Evolutionary conservation across 2,113 vertebrate species (phyloP).

Genomic region (Myanophis thanlyinensis): DNA sequence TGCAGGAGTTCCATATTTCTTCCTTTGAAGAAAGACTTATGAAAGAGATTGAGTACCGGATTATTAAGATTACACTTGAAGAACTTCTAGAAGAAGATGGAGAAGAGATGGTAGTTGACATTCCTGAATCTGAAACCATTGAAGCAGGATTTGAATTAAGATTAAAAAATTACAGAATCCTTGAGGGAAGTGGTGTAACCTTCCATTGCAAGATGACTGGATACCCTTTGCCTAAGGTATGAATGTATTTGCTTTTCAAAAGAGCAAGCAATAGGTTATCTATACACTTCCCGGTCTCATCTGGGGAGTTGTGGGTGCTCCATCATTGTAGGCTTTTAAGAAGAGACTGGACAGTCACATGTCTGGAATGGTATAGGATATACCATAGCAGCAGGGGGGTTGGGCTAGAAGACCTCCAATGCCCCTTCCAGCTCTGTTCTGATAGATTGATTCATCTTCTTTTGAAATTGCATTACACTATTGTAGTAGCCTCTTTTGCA

Average conservation of each 20-base stretch:
- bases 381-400: neutral
- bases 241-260: neutral
- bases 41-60: conserved; percentile 93
- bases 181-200: conserved; percentile 93
- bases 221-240: conserved; percentile 92
- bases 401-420: neutral
- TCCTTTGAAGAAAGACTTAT: conserved; percentile 96
- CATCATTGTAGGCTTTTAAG: too few relatives aligned
- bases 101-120: conserved; percentile 80
- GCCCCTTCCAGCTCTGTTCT: neutral
- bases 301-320: too few relatives aligned
- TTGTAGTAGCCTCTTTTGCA: neutral
- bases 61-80: conserved; percentile 89
- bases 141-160: conserved; percentile 85
- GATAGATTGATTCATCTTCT: neutral
- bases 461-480: neutral
- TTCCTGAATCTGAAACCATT: conserved; percentile 81
- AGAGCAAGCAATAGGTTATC: neutral
- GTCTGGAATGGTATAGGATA: neutral
- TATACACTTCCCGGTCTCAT: neutral
- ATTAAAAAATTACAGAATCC: conserved; percentile 91
- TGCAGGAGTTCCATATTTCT: conserved; percentile 91
- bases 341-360: too few relatives aligned
- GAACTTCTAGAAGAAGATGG: conserved; percentile 91
- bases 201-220: conserved; percentile 94